Evolutionary conservation across 2,113 vertebrate species (phyloP).

Genomic region (Thamnophis sirtalis): DNA sequence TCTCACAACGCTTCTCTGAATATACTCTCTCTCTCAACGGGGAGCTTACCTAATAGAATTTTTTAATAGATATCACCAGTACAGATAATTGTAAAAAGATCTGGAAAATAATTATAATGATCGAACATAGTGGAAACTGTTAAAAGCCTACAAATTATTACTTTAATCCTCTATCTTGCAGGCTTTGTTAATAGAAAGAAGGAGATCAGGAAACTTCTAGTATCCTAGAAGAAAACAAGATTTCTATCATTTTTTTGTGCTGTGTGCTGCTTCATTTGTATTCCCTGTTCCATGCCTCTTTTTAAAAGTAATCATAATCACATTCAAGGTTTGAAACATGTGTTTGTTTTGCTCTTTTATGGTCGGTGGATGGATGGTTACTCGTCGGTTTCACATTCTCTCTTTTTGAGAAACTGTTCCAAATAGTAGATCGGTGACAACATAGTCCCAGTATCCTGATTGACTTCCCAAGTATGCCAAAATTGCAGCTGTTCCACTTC

Average conservation of each 20-base stretch:
- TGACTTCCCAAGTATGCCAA: conserved; percentile 39
- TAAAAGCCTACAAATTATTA: background rate
- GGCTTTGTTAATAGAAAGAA: background rate
- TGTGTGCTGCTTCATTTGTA: background rate
- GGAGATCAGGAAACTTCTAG: background rate
- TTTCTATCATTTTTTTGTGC: background rate
- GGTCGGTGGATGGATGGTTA: background rate
- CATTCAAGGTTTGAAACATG: background rate
- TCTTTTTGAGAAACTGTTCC: conserved; percentile 30
- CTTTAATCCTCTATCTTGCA: background rate
- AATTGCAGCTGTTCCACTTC: background rate
- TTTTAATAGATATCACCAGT: background rate
- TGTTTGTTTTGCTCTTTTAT: background rate
- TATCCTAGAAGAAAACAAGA: background rate
- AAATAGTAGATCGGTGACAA: conserved; percentile 26
- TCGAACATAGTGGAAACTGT: background rate
- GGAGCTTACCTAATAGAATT: too few species aligned
- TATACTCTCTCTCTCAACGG: too few species aligned
- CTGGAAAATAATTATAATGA: background rate
- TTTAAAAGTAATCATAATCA: background rate
- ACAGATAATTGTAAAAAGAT: background rate
- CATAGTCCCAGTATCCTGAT: background rate
- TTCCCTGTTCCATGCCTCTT: background rate
- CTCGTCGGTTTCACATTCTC: conserved; percentile 11
- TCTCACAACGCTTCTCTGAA: too few species aligned